Conservation (phyloP, 2,888 invertebrate species). For the Hypercompe scribonia region DNA sequence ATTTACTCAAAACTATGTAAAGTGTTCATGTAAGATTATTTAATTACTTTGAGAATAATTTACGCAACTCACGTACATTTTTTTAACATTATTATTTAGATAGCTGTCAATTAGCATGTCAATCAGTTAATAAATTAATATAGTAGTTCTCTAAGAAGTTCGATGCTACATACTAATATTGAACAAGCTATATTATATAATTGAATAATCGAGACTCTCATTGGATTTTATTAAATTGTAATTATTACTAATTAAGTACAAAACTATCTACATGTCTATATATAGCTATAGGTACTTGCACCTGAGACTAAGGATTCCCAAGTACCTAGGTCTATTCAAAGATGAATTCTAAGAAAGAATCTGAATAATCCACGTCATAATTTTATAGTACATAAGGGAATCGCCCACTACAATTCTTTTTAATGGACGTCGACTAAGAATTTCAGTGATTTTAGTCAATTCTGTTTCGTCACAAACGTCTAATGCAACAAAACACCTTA, state of each 20-base stretch:
- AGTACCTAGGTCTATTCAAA: background rate
- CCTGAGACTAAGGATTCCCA: too few species aligned
- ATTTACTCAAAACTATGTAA: slow-evolving; percentile 81
- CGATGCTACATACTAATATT: slow-evolving; percentile 45
- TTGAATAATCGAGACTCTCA: slow-evolving; percentile 41
- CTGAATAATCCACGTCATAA: background rate
- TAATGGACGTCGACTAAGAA: too few species aligned
- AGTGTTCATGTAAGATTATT: slow-evolving; percentile 79
- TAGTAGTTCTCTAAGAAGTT: slow-evolving; percentile 43
- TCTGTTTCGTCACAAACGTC: too few species aligned
- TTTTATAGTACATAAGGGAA: background rate
- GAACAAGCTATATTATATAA: slow-evolving; percentile 43
- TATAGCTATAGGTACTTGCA: background rate
- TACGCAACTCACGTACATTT: slow-evolving; percentile 51
- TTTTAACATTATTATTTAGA: slow-evolving; percentile 58
- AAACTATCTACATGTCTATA: background rate
- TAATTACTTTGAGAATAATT: slow-evolving; percentile 57
- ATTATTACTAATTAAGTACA: background rate
- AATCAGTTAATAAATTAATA: slow-evolving; percentile 56
- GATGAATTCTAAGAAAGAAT: background rate
- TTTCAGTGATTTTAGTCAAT: too few species aligned
- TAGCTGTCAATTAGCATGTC: slow-evolving; percentile 83
- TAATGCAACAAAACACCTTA: too few species aligned
- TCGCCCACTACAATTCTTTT: too few species aligned
- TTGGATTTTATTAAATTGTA: slow-evolving; percentile 47